Conservation (phyloP, 2,113 vertebrate species). For the Mus spicilegus region DNA sequence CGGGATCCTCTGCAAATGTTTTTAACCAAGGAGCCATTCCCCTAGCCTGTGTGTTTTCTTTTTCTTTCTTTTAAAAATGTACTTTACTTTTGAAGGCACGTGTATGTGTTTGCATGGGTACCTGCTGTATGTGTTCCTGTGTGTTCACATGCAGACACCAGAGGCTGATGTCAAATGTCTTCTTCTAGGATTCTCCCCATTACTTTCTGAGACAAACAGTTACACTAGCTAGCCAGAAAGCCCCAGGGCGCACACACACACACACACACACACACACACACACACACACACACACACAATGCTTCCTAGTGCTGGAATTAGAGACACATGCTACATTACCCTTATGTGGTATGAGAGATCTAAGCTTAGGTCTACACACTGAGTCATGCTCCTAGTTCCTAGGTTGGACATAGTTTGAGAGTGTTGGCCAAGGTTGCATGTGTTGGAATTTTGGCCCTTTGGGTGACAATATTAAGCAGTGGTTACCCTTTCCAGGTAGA, state of each 20-base stretch:
- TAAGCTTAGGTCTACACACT: not conserved
- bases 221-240: not conserved
- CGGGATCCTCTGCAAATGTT: not conserved
- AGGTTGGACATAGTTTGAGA: not conserved
- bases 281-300: too few relatives aligned
- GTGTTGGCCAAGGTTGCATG: not conserved
- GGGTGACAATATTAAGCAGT: not conserved
- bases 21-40: not conserved
- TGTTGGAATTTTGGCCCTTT: not conserved
- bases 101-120: not conserved
- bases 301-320: not conserved
- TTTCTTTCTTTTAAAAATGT: not conserved
- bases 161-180: not conserved
- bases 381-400: not conserved
- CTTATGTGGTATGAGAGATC: not conserved
- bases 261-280: too few relatives aligned
- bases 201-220: not conserved
- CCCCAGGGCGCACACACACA: not conserved
- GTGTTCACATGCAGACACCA: not conserved
- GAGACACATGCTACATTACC: not conserved
- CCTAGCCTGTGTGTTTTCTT: not conserved
- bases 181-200: not conserved
- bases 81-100: not conserved
- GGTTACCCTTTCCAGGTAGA: not conserved
- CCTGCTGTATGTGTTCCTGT: not conserved